Percentiles rank a stretch among this genome's conserved stretches.
Evolutionary conservation across 2,797 vertebrate species (phyloP).

Genomic region (Picus viridis): DNA sequence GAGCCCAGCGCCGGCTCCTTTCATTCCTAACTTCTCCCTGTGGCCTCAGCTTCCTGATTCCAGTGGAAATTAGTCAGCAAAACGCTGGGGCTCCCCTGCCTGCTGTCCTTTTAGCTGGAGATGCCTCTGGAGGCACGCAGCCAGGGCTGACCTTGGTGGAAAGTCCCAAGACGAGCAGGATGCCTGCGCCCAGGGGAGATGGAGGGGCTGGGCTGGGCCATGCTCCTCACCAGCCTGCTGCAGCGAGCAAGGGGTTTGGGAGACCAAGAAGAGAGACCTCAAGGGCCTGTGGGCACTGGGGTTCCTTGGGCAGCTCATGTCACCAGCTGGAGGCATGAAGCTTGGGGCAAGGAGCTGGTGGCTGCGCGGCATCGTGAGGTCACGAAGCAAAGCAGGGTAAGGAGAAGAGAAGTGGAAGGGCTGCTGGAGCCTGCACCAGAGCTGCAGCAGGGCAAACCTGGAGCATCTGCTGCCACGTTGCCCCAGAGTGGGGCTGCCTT

Average conservation of each 20-base stretch:
- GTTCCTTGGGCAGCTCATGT: not conserved
- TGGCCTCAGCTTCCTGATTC: slow-evolving; percentile 60
- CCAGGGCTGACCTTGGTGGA: not conserved
- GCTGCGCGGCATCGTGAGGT: not conserved
- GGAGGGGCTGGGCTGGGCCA: not conserved
- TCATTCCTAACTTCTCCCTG: slow-evolving; percentile 60
- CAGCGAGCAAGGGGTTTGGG: not conserved
- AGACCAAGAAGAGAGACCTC: not conserved
- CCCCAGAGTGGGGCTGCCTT: not conserved
- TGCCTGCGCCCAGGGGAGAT: fast-evolving
- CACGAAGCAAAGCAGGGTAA: not conserved
- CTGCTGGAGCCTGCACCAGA: not conserved
- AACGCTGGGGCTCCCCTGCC: not conserved
- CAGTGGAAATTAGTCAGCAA: slow-evolving; percentile 44
- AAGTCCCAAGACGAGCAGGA: not conserved
- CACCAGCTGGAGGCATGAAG: not conserved
- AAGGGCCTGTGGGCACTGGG: not conserved
- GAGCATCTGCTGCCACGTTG: fast-evolving
- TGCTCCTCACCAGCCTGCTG: not conserved
- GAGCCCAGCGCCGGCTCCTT: not conserved
- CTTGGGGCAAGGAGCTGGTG: not conserved
- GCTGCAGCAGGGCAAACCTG: not conserved
- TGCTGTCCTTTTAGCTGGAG: slow-evolving; percentile 9
- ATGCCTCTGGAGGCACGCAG: not conserved
- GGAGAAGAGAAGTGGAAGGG: not conserved